Evolutionary conservation across 2,113 vertebrate species (phyloP).

Genomic region (Chiloscyllium plagiosum): DNA sequence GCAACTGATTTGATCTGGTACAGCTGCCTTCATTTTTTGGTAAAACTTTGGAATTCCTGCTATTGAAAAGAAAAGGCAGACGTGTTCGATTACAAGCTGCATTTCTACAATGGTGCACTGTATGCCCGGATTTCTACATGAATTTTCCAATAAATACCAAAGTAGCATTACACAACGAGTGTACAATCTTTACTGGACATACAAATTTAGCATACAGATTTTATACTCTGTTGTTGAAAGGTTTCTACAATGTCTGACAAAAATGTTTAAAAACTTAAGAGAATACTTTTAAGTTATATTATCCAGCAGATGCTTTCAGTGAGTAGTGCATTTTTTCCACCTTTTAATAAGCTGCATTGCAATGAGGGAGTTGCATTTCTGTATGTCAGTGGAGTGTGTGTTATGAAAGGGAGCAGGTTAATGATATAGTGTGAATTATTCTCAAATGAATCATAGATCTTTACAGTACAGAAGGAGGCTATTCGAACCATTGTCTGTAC

Average conservation of each 20-base stretch:
- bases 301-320: background rate
- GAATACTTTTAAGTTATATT: background rate
- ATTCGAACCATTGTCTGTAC: too few species aligned
- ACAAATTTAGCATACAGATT: background rate
- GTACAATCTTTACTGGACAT: background rate
- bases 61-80: background rate
- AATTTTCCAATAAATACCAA: background rate
- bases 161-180: background rate
- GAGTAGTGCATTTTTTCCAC: background rate
- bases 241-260: background rate
- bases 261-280: background rate
- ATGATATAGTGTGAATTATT: too few species aligned
- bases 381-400: background rate
- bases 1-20: conserved; percentile 5
- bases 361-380: background rate
- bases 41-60: conserved; percentile 14
- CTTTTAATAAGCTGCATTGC: background rate
- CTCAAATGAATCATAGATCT: too few species aligned
- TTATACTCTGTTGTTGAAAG: background rate
- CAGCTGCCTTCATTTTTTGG: conserved; percentile 17
- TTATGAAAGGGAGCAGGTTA: too few species aligned
- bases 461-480: too few species aligned
- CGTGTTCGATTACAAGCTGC: background rate
- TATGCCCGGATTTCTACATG: background rate
- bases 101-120: background rate